phyloP scores from a whole-genome alignment of 2,888 invertebrate genomes.

The Zonitis immaculata region DNA sequence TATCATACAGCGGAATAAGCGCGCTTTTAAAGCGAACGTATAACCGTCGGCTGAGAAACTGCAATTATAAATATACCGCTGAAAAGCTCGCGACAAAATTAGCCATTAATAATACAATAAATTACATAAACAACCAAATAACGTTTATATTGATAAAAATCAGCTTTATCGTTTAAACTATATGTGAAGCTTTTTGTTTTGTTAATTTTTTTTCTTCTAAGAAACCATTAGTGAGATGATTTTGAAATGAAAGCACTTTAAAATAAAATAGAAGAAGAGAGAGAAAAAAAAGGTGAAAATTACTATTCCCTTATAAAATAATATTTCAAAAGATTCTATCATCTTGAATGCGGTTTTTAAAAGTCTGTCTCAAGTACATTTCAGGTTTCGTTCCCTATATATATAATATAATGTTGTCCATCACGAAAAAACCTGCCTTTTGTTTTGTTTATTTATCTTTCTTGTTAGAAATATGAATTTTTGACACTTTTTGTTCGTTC shows the following conservation, averaged over 20 bases:
- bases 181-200: neutral
- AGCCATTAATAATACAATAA: too few species aligned
- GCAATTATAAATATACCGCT: too few species aligned
- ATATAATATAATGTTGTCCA: slow-evolving; percentile 33
- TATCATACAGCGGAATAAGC: too few species aligned
- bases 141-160: neutral
- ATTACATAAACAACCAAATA: too few species aligned
- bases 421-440: slow-evolving; percentile 26
- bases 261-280: too few species aligned
- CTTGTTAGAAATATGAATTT: slow-evolving; percentile 34
- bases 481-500: slow-evolving; percentile 30
- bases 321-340: slow-evolving; percentile 32
- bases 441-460: slow-evolving; percentile 35
- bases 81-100: too few species aligned
- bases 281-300: slow-evolving; percentile 22
- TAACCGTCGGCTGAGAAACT: too few species aligned
- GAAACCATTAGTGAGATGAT: slow-evolving; percentile 30
- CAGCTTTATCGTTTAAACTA: neutral
- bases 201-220: slow-evolving; percentile 24
- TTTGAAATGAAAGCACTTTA: slow-evolving; percentile 24
- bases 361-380: slow-evolving; percentile 34
- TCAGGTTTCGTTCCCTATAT: slow-evolving; percentile 19
- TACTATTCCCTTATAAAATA: slow-evolving; percentile 16
- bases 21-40: too few species aligned
- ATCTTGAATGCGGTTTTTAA: slow-evolving; percentile 36